Conservation (phyloP, 1,140 invertebrate genomes). For the Aphis craccivora region DNA sequence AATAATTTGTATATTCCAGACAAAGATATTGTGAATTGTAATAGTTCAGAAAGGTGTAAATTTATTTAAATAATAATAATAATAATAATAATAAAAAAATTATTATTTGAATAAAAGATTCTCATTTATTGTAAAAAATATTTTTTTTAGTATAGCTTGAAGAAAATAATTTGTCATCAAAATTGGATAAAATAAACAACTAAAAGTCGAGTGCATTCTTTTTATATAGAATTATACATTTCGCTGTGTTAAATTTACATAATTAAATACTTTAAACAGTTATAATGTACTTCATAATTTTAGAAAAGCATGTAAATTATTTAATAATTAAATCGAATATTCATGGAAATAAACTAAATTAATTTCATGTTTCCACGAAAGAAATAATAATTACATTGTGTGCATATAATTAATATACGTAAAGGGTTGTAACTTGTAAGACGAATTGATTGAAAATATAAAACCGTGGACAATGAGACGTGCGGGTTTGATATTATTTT, state of each 20-base stretch:
- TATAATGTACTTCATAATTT: neutral
- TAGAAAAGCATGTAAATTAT: neutral
- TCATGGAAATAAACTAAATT: neutral
- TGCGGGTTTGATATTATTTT: neutral
- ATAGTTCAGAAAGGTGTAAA: neutral
- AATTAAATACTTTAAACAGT: neutral
- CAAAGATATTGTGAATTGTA: neutral
- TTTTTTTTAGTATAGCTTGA: neutral
- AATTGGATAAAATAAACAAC: neutral
- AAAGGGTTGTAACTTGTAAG: constrained; percentile 7
- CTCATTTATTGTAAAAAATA: neutral
- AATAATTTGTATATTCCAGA: neutral
- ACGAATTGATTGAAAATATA: neutral
- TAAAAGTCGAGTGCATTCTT: neutral
- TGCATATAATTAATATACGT: neutral
- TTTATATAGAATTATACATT: neutral
- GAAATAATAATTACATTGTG: neutral
- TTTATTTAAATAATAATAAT: constrained; percentile 19
- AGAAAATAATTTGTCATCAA: neutral
- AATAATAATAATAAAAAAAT: too few species aligned
- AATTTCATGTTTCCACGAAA: neutral
- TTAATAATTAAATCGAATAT: neutral
- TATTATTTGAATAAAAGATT: neutral
- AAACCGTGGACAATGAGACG: neutral
- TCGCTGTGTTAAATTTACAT: neutral